Base-by-base conservation (phyloP, 1,140 invertebrate species). In the Harpegnathos saltator region DNA sequence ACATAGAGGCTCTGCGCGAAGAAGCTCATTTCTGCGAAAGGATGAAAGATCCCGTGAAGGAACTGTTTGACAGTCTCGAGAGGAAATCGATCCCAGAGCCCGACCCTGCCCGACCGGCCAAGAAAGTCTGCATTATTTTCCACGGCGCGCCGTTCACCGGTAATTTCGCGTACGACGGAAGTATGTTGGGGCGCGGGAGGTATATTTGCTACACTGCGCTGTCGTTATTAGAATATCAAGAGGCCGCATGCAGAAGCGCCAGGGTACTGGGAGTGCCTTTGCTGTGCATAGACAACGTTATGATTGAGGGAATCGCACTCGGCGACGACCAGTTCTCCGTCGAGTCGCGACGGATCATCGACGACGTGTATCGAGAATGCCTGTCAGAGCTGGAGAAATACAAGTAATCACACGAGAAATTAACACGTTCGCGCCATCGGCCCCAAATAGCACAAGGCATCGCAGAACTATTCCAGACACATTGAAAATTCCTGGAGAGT, bases 111-210 rank as follows among this genome's bases (percentile, higher is more conserved):
- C 80, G 68, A 44, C 65, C 69, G 44, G 56, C 62, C 22, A 87
- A 83, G 19, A 89, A 85, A 77, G 71, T 87, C 19, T 85, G 86
- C 56, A 85, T 93, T 24, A 89, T 93, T 75, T 93, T 93, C 75
- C 87, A 93, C 48, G 92, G 92, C 33, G 91, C 91, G 19, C 89
- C 91, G 19, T 92, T 89, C 26, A 92, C 91, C 3, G 89, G 92
- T 93, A 89, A 59, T 52, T 15, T 22, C n/a, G 19, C 17, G 12
- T 62, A 63, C 9, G 48, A 65, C 50, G 4, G 5, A 24, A 12
- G 9, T 4, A 58, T 17, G 11, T 58, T 58, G 14, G 9, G 24
- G 54, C 17, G 9, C 24, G 54, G 22, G 58, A 14, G 58, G 24
- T 58, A 58, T 33, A 62, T 62, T 73, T 61, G 26, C 3, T 22